These are phyloP conservation scores for Polia nebulosa DNA, from an alignment of 2,888 invertebrate species.

Conservation along the genomic window DNA sequence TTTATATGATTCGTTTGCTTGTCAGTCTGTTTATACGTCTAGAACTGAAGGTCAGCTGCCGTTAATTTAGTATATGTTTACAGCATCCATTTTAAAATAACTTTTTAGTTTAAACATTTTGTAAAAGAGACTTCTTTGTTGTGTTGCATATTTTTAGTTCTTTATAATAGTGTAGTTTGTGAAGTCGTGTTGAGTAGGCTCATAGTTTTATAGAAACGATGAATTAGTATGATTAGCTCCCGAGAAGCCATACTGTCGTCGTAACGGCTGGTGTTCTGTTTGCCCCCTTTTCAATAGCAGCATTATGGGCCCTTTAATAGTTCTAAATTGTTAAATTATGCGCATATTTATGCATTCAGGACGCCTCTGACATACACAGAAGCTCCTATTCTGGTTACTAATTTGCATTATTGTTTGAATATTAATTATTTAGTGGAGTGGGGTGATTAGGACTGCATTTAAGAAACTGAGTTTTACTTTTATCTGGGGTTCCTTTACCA, in stretches of 20 bases:
- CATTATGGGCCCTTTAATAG: constrained; percentile 72
- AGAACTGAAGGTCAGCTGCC: constrained; percentile 72
- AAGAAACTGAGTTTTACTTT: neutral
- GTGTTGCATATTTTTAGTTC: constrained; percentile 19
- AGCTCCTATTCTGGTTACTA: constrained; percentile 44
- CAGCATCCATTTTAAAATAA: constrained; percentile 60
- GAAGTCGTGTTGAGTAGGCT: constrained; percentile 23
- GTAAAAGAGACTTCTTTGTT: constrained; percentile 25
- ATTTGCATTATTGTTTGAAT: constrained; percentile 35
- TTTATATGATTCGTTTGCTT: constrained; percentile 77
- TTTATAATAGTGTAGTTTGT: constrained; percentile 15
- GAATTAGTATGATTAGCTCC: constrained; percentile 67
- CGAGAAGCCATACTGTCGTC: constrained; percentile 60
- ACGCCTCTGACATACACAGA: constrained; percentile 62
- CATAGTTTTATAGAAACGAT: constrained; percentile 68
- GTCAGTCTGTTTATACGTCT: constrained; percentile 74
- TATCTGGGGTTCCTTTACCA: neutral
- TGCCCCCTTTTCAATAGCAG: constrained; percentile 64
- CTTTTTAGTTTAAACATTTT: constrained; percentile 56
- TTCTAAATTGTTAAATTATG: constrained; percentile 75
- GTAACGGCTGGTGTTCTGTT: constrained; percentile 43
- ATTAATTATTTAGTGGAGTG: constrained; percentile 33
- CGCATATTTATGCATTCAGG: constrained; percentile 73
- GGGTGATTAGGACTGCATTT: constrained; percentile 16
- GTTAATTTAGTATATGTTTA: constrained; percentile 73